Evolutionary conservation across 2,888 invertebrate genomes (phyloP), one percentile per base, ranked within the genome.

Genomic region (Xylocampa areola): DNA sequence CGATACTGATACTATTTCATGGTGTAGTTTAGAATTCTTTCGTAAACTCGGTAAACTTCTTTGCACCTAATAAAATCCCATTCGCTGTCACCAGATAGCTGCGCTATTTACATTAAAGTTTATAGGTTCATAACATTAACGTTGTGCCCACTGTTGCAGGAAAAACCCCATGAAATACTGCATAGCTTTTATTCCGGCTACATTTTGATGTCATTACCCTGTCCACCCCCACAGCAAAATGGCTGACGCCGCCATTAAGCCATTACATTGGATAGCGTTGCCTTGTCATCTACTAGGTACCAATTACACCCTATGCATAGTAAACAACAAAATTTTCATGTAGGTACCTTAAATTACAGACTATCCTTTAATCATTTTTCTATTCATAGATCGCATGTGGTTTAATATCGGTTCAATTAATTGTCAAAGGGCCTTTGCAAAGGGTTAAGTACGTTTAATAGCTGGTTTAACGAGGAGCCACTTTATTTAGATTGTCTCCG

Each of bases 401-500:
- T 67, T 59, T 70, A 37, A 60, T 65, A 71, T 76, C 74, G 47
- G 55, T 64, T 75, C 64, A 79, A 83, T 84, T 78, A 80, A 76
- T 80, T 60, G 51, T 66, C 73, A 53, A 77, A 80, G 64, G 66
- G 68, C 50, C 54, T 66, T 70, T 74, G 77, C 73, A 73, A 73
- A 71, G 82, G 85, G 87, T 87, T 85, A 86, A 87, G 81, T 81
- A 78, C 69, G 59, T 80, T 81, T 85, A 87, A 87, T 88, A 73
- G 81, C 58, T 66, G 75, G 81, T 81, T 87, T 85, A 86, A 87
- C 84, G 77, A 86, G 81, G 68, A 74, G 71, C 77, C 85, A 87
- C 83, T 89, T 88, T 84, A 89, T 88, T 87, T 86, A 85, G 81
- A 85, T 84, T 84, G 85, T 75, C 73, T 76, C 76, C 69, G 51